Conservation (phyloP, 2,888 invertebrate genomes). For the Philereme vetulata region DNA sequence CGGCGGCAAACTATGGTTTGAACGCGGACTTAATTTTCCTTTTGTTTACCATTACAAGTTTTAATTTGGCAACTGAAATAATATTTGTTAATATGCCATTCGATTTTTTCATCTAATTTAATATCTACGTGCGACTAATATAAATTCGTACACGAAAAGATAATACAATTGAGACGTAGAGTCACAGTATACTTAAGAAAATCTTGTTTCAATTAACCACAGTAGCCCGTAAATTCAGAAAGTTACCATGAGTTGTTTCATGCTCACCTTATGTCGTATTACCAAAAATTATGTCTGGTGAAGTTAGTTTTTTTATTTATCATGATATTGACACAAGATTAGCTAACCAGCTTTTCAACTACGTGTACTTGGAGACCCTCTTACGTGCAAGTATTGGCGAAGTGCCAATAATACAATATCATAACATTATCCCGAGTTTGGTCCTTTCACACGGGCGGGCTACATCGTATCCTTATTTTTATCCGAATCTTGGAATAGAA, state of each 20-base stretch:
- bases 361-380: slow-evolving; percentile 43
- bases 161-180: slow-evolving; percentile 35
- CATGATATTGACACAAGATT: too few species aligned
- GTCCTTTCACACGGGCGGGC: slow-evolving; percentile 9
- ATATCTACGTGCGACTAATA: slow-evolving; percentile 46
- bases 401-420: slow-evolving; percentile 64
- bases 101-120: slow-evolving; percentile 47
- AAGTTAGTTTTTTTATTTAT: too few species aligned
- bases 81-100: slow-evolving; percentile 16
- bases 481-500: too few species aligned
- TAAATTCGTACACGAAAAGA: slow-evolving; percentile 45
- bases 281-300: too few species aligned
- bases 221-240: background rate
- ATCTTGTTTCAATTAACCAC: background rate
- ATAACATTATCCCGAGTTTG: slow-evolving; percentile 51
- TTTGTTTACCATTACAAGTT: too few species aligned
- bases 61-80: too few species aligned
- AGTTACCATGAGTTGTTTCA: too few species aligned
- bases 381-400: slow-evolving; percentile 56
- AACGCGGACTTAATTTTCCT: too few species aligned
- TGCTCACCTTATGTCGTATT: too few species aligned
- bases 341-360: too few species aligned
- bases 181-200: background rate
- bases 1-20: too few species aligned
- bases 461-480: slow-evolving; percentile 26